Conservation (phyloP, 2,888 invertebrate genomes). For the Omphaloscelis lunosa region DNA sequence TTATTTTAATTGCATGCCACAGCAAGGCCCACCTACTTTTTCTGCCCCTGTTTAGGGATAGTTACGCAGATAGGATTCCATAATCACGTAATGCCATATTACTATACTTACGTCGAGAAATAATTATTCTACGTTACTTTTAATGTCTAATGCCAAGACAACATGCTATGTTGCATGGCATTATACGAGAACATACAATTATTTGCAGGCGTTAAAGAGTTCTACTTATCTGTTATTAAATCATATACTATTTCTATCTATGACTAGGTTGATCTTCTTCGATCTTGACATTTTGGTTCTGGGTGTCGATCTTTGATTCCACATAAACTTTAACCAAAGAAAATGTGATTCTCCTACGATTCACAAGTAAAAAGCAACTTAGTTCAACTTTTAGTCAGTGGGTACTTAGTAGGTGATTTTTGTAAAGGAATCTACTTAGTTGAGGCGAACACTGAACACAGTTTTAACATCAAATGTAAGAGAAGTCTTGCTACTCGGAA, state of each 20-base stretch:
- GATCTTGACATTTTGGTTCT: not conserved
- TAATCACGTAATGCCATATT: slow-evolving; percentile 42
- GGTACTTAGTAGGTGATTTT: not conserved
- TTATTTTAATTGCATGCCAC: slow-evolving; percentile 38
- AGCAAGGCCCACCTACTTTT: slow-evolving; percentile 43
- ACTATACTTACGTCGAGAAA: slow-evolving; percentile 12
- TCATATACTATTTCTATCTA: not conserved
- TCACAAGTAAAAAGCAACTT: not conserved
- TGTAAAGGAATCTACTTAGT: not conserved
- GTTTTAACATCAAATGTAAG: not conserved
- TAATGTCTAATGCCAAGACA: slow-evolving; percentile 25
- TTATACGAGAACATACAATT: slow-evolving; percentile 2
- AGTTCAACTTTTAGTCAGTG: not conserved
- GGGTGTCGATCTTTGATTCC: not conserved
- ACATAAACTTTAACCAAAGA: not conserved
- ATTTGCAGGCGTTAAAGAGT: not conserved
- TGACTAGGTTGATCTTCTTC: not conserved
- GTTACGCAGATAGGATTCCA: slow-evolving; percentile 31
- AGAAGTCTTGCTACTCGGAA: too few species aligned
- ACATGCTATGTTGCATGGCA: slow-evolving; percentile 46
- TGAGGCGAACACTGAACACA: not conserved
- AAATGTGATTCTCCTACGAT: not conserved
- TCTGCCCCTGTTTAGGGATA: slow-evolving; percentile 4
- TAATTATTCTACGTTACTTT: slow-evolving; percentile 29
- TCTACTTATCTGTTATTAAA: not conserved